Conservation (phyloP, 1,140 invertebrate genomes). For the Calephelis nemesis region DNA sequence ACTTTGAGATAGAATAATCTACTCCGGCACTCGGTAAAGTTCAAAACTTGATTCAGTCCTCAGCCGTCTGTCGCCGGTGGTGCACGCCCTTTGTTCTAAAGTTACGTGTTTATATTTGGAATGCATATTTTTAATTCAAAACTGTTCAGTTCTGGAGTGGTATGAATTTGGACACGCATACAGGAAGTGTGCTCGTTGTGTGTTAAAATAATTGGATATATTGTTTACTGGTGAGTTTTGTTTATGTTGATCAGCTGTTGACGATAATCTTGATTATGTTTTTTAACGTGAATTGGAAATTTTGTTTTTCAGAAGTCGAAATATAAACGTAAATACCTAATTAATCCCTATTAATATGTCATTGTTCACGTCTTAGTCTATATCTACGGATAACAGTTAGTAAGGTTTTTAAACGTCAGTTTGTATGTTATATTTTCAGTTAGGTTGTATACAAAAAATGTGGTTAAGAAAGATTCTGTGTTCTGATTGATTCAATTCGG, state of each 20-base stretch:
- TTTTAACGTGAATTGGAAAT: constrained; percentile 1
- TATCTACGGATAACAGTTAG: too few species aligned
- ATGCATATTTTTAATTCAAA: constrained; percentile 58
- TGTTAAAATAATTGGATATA: constrained; percentile 39
- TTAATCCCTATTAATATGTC: too few species aligned
- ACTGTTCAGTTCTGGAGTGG: constrained; percentile 44
- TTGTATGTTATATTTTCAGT: too few species aligned
- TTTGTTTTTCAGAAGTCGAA: not conserved
- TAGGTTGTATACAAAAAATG: too few species aligned
- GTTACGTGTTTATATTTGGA: constrained; percentile 35
- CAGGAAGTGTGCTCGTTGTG: constrained; percentile 50
- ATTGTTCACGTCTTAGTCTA: too few species aligned
- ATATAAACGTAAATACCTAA: too few species aligned
- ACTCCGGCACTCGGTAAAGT: constrained; percentile 3
- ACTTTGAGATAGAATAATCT: not conserved
- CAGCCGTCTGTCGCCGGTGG: constrained; percentile 41
- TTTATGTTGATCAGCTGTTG: constrained; percentile 60
- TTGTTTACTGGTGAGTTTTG: constrained; percentile 62
- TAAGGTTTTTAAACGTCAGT: too few species aligned
- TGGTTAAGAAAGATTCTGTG: too few species aligned
- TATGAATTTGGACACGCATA: constrained; percentile 36
- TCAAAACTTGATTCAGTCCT: constrained; percentile 42
- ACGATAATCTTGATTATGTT: constrained; percentile 28
- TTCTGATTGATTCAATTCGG: too few species aligned
- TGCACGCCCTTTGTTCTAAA: constrained; percentile 51